A percentile compares a stretch with the other conserved stretches of the same genome.
Conservation (phyloP, 92 coral and sea anemone species). For the Diadumene lineata region DNA sequence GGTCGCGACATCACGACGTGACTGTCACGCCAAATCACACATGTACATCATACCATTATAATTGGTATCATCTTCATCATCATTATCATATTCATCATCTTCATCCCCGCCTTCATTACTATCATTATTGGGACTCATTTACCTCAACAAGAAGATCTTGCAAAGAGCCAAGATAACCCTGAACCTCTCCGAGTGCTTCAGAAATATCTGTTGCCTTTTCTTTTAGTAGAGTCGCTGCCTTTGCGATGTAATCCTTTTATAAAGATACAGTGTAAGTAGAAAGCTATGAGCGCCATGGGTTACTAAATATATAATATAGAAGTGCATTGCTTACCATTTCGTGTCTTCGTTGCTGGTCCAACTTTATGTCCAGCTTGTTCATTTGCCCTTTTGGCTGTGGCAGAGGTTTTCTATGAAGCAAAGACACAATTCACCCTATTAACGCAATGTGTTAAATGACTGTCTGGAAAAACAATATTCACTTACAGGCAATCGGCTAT, state of each 20-base stretch:
- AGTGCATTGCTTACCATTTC: constrained; percentile 50
- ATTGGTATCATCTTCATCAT: too few species aligned
- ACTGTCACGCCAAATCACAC: too few species aligned
- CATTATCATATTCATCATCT: too few species aligned
- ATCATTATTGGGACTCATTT: too few species aligned
- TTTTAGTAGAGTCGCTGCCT: constrained; percentile 60
- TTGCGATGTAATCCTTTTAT: constrained; percentile 47
- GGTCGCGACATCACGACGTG: too few species aligned
- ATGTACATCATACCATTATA: too few species aligned
- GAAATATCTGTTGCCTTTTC: constrained; percentile 85
- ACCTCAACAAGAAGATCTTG: constrained; percentile 81
- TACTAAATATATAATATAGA: neutral
- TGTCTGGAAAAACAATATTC: too few species aligned
- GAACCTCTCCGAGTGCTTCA: constrained; percentile 59
- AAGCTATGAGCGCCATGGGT: too few species aligned
- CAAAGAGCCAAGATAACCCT: constrained; percentile 61
- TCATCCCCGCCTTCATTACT: too few species aligned
- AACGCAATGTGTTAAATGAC: too few species aligned
- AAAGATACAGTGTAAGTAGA: neutral
- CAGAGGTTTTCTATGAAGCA: constrained; percentile 41
- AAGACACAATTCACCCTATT: neutral
- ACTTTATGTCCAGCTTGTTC: constrained; percentile 68
- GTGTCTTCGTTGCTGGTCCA: constrained; percentile 29
- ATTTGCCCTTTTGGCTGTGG: constrained; percentile 63
- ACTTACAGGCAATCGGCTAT: constrained; percentile 84